Percentiles rank a stretch among this genome's conserved stretches.
Evolutionary conservation across 2,113 vertebrate species (phyloP).

Genomic region (Felis catus): F.catus_Fca126_mat1.0 CM031423.1:14251501-14252000

Average conservation of each 20-base stretch:
- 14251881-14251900: not conserved
- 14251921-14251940: not conserved
- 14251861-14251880: not conserved
- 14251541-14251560: not conserved
- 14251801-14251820: not conserved
- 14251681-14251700: constrained; percentile 71
- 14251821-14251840: not conserved
- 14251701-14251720: constrained; percentile 9
- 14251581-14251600: constrained; percentile 54
- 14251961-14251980: not conserved
- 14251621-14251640: constrained; percentile 64
- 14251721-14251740: not conserved
- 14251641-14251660: constrained; percentile 62
- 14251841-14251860: fast-evolving
- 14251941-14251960: fast-evolving
- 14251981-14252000: not conserved
- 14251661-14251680: constrained; percentile 44
- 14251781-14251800: not conserved
- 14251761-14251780: not conserved
- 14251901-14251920: not conserved
- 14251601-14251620: not conserved
- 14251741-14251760: not conserved
- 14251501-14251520: not conserved
- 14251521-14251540: not conserved
- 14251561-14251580: constrained; percentile 48